Conservation (phyloP, 2,888 invertebrate genomes). For the Frankliniella intonsa region DNA sequence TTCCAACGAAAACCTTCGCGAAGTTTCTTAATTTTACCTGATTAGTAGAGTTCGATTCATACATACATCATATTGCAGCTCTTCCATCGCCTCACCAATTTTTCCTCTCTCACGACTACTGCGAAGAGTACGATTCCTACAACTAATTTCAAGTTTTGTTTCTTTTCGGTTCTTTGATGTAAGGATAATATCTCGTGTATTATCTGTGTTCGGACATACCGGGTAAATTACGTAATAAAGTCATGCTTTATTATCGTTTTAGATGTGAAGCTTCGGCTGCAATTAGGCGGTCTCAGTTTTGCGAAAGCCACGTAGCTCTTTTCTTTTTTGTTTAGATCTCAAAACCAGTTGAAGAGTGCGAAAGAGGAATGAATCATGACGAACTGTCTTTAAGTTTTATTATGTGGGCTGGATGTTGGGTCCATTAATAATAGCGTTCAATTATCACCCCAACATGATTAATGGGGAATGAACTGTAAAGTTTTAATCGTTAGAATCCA, state of each 20-base stretch:
- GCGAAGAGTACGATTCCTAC: background rate
- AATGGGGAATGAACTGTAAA: slow-evolving; percentile 20
- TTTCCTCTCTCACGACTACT: too few species aligned
- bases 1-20: too few species aligned
- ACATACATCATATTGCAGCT: too few species aligned
- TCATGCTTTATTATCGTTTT: background rate
- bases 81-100: too few species aligned
- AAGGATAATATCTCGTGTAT: background rate
- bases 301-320: background rate
- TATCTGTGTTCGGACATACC: slow-evolving; percentile 18
- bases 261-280: background rate
- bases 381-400: background rate
- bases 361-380: background rate
- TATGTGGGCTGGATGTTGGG: slow-evolving; percentile 17
- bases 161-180: background rate
- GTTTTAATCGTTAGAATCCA: background rate
- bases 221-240: slow-evolving; percentile 13
- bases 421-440: slow-evolving; percentile 23
- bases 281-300: background rate
- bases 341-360: background rate
- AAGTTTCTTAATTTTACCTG: too few species aligned
- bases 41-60: too few species aligned
- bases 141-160: background rate
- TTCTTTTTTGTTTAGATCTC: background rate
- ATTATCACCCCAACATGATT: background rate